Evolutionary conservation across 2,888 invertebrate genomes (phyloP).

Genomic region (Leptinotarsa juncta): DNA sequence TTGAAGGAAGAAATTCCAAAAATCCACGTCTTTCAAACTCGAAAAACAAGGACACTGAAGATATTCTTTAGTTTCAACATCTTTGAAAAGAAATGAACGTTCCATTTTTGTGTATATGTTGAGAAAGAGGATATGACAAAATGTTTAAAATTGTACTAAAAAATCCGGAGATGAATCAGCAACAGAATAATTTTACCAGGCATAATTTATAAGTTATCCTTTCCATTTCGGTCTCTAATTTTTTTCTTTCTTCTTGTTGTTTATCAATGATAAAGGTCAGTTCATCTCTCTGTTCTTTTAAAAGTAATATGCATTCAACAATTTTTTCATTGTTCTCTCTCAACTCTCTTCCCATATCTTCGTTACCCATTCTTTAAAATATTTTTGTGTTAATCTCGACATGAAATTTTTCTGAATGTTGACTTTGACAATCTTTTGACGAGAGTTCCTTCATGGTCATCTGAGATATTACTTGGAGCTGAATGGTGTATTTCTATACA

Average conservation of each 20-base stretch:
- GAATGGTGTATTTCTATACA: background rate
- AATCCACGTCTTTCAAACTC: no score
- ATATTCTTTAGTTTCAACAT: no score
- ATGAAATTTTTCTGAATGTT: slow-evolving; percentile 2
- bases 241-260: slow-evolving; percentile 57
- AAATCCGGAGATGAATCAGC: background rate
- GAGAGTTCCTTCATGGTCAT: background rate
- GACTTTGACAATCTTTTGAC: background rate
- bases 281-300: slow-evolving; percentile 58
- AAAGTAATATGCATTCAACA: slow-evolving; percentile 52
- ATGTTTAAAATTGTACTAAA: background rate
- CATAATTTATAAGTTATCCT: slow-evolving; percentile 59
- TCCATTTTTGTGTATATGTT: no score
- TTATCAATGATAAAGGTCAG: slow-evolving; percentile 55
- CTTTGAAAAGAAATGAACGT: no score
- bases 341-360: slow-evolving; percentile 48
- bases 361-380: slow-evolving; percentile 14
- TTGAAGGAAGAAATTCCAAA: no score
- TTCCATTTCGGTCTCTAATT: slow-evolving; percentile 57
- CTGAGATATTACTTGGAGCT: background rate
- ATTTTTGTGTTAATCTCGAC: background rate
- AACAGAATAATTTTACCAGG: slow-evolving; percentile 50
- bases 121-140: no score
- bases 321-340: slow-evolving; percentile 57
- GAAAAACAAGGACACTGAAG: no score